phyloP scores from a whole-genome alignment of 2,797 vertebrate species.

The Tangara arthus region DNA sequence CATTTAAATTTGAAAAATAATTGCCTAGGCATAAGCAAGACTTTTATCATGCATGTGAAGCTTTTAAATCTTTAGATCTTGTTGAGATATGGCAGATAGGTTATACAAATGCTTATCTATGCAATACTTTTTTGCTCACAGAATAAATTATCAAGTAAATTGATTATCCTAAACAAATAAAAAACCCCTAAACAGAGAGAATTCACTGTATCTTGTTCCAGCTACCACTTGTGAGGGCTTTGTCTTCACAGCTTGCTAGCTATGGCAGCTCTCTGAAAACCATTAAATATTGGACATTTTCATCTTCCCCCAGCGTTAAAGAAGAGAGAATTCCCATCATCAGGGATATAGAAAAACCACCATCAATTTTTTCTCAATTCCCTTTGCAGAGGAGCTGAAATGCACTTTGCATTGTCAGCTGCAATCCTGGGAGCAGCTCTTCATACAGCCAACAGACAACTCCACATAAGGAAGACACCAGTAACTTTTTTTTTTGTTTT shows the following conservation, averaged over 20 bases:
- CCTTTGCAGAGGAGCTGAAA: background rate
- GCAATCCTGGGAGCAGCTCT: background rate
- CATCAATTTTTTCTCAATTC: background rate
- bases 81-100: constrained; percentile 21
- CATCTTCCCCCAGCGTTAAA: background rate
- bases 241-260: background rate
- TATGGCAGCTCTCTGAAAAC: background rate
- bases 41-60: constrained; percentile 14
- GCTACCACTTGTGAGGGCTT: background rate
- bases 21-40: constrained; percentile 25
- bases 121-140: background rate
- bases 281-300: background rate
- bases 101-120: background rate
- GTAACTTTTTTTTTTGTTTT: background rate
- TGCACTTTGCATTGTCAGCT: background rate
- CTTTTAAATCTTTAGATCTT: constrained; percentile 36
- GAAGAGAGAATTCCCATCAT: background rate
- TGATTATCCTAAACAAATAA: background rate
- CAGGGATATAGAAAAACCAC: constrained; percentile 3
- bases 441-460: background rate
- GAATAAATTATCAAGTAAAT: constrained; percentile 27
- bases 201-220: background rate
- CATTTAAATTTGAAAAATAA: constrained; percentile 46
- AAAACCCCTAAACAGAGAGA: background rate
- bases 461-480: background rate